Evolutionary conservation across 2,888 invertebrate genomes (phyloP), one percentile per base, ranked within the genome.

Genomic region (Eupithecia dodoneata): DNA sequence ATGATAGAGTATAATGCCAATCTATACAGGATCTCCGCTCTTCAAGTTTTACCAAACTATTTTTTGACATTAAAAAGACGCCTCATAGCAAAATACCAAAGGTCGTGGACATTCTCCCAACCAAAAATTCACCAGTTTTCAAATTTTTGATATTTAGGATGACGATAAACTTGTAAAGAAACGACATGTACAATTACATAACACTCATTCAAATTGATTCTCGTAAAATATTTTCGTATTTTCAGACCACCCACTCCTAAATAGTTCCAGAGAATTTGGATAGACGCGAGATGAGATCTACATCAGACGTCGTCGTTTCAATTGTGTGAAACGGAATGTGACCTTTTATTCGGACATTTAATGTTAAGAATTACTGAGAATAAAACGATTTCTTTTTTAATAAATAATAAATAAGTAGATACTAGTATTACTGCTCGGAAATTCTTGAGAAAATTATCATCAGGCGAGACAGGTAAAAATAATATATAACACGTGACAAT

Each of bases 271-370:
- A 30, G 30, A 63, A 30, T 63, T 63, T 63, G 30, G 30, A 63
- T 30, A 30, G 30, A 30, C 30, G 30, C 30, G 30, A 30, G 30
- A 30, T 30, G 30, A 30, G 59, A 59, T 59, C 18, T 59, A 59
- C 63, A 30, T 63, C 63, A 63, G 63, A 63, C 10, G 59, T 59
- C 55, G 55, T 55, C 59, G 18, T 59, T 59, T 30, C 63, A 30
- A 30, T 18, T 59, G 30, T 30, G 63, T 63, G 18, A 63, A 18
- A 10, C 12, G 12, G 12, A 63, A 63, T 63, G 63, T 63, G 63
- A 63, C 63, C 10, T 63, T 63, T 63, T 30, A 30, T 30, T 63
- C 63, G 10, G 63, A 30, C 59, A 10, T 63, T 30, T 12, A 30
- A 63, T 30, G 18, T 59, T 47, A 47, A 0, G 10, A 55, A 55